Conservation (phyloP, 2,888 invertebrate species). For the Cryptosula pallasiana region DNA sequence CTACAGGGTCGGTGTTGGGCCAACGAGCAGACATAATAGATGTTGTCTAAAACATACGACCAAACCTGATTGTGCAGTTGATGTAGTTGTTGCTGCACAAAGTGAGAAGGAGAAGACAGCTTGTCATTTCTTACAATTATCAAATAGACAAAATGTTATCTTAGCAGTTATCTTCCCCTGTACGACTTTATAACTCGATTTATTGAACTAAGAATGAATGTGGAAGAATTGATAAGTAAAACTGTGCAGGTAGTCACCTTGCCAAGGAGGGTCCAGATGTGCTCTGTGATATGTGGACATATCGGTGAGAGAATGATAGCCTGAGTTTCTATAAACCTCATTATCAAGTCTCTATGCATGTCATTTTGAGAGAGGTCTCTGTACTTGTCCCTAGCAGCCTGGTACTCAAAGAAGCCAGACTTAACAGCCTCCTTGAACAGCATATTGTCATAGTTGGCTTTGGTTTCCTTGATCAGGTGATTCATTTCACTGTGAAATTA, state of each 20-base stretch:
- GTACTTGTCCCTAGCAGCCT: constrained; percentile 83
- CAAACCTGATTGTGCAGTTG: too few relatives aligned
- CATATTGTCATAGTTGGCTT: constrained; percentile 76
- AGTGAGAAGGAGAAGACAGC: too few relatives aligned
- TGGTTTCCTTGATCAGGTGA: constrained; percentile 75
- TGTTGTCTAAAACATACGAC: background rate
- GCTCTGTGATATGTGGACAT: constrained; percentile 94
- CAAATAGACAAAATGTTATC: too few relatives aligned
- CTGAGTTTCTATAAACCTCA: constrained; percentile 80
- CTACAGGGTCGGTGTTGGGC: constrained; percentile 72
- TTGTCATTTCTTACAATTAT: too few relatives aligned
- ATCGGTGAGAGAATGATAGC: constrained; percentile 84
- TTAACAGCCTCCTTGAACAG: constrained; percentile 90
- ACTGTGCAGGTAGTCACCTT: too few relatives aligned
- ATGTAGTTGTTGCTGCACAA: too few relatives aligned
- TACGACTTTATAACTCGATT: too few relatives aligned
- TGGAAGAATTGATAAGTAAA: too few relatives aligned
- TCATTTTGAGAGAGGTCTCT: constrained; percentile 72
- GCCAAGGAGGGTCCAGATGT: constrained; percentile 80
- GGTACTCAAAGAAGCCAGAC: constrained; percentile 88
- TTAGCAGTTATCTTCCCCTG: too few relatives aligned
- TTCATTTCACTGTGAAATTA: constrained; percentile 86
- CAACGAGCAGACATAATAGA: constrained; percentile 71
- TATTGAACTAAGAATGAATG: too few relatives aligned
- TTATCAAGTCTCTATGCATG: constrained; percentile 74